Conservation (phyloP, 37 sponge, comb jelly and placozoan species). For the Diacarnus erythraeanus region DNA sequence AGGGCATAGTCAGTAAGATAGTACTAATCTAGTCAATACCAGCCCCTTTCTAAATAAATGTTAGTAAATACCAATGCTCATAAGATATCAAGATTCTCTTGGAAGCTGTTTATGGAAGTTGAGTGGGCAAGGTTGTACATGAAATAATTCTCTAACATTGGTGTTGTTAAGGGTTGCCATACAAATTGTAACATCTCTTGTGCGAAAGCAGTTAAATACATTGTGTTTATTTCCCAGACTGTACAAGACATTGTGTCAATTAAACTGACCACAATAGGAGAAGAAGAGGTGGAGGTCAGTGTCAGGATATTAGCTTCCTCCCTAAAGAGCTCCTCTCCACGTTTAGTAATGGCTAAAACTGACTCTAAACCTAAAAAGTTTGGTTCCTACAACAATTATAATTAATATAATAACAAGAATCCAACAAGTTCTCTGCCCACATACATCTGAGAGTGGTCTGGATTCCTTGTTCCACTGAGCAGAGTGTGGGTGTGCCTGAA, state of each 20-base stretch:
- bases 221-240: too few relatives aligned
- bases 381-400: neutral
- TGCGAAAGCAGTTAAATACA: too few relatives aligned
- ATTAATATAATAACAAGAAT: neutral
- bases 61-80: too few relatives aligned
- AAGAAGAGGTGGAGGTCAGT: neutral
- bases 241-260: neutral
- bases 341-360: neutral
- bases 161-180: too few relatives aligned
- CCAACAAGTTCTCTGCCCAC: neutral
- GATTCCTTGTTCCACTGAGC: slow-evolving; percentile 46
- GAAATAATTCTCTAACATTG: neutral
- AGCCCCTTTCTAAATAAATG: too few relatives aligned
- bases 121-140: neutral
- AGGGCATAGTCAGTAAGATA: too few relatives aligned
- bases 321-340: slow-evolving; percentile 28
- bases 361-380: neutral
- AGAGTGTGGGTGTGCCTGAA: slow-evolving; percentile 2
- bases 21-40: too few relatives aligned
- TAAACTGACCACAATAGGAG: slow-evolving; percentile 40
- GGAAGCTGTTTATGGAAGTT: too few relatives aligned
- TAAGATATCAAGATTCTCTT: too few relatives aligned
- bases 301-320: slow-evolving; percentile 36
- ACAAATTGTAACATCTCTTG: too few relatives aligned
- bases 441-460: slow-evolving; percentile 1